Conservation (phyloP, 2,113 vertebrate genomes). For the Otis tarda region DNA sequence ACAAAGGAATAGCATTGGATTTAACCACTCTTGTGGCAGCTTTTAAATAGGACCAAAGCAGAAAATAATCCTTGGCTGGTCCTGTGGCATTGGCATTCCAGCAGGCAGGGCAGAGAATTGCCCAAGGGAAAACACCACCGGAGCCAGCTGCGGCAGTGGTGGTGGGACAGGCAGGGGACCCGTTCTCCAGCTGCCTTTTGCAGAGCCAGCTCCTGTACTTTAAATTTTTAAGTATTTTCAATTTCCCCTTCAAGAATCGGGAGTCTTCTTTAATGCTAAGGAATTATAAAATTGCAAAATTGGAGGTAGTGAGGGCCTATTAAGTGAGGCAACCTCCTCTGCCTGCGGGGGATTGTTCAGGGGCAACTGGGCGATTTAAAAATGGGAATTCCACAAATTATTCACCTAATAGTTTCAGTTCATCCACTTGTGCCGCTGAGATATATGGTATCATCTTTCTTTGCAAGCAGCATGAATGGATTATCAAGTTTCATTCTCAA, state of each 20-base stretch:
- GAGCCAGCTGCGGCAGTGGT: fast-evolving
- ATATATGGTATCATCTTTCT: neutral
- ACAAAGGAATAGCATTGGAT: neutral
- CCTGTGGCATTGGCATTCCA: neutral
- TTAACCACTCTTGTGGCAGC: neutral
- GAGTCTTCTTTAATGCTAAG: neutral
- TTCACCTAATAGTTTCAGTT: neutral
- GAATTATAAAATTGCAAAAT: neutral
- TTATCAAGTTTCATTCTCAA: neutral
- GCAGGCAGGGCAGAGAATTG: neutral
- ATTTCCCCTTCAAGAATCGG: neutral
- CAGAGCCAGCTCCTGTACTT: neutral
- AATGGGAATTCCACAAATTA: neutral
- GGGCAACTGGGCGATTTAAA: neutral
- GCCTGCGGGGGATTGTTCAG: neutral
- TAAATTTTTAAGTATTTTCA: neutral
- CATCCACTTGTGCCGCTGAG: neutral
- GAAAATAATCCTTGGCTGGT: neutral
- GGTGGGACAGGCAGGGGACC: neutral
- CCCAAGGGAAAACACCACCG: neutral
- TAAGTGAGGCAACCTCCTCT: neutral
- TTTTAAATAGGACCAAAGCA: neutral
- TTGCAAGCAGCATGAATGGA: neutral
- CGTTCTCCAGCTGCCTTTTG: neutral
- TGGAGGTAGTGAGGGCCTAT: neutral